Evolutionary conservation across 1,140 invertebrate genomes (phyloP), one percentile per base, ranked within the genome.

Genomic region (Cotesia glomerata): DNA sequence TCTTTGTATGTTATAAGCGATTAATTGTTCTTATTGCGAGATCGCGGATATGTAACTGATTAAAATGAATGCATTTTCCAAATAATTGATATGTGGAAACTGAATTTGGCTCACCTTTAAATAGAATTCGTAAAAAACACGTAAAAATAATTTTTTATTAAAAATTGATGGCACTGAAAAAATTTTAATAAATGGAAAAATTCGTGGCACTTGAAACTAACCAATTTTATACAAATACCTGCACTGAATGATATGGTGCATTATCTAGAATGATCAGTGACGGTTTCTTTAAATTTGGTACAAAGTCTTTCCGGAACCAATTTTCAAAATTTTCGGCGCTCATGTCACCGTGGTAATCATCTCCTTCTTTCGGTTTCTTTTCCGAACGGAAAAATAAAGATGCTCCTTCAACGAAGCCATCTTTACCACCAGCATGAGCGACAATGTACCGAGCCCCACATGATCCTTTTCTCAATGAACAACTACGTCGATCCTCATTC

Each of bases 331-430:
- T 26, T 13, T 67, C 65, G 5, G 16, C 2, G 16, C 54, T 26
- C 65, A 67, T 67, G 32, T 52, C 65, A 26, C 45, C 65, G 32
- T 67, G 65, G 26, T 67, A 67, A 34, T 67, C 65, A 32, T 67
- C 65, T 1, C 9, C 11, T 4, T 51, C 3, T n/a, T 18, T 54
- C 11, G 65, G 65, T 54, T 67, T 67, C 5, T 49, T 56, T 5
- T 13, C 18, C n/a, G 66, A 36, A 35, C 26, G n/a, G 7, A 68
- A 2, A 18, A 68, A 58, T 7, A 68, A 13, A 3, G 4, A 8
- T 51, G 66, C 66, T 5, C 7, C 52, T 1, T 26, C 26, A n/a
- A 68, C 66, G 16, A 68, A 68, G 56, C 51, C 66, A 35, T 68
- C n/a, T 58, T 5, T 36, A 2, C 54, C 66, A 36, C 66, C 66